Percentiles rank a stretch among this genome's conserved stretches.
These are phyloP conservation scores for Eumaeus atala DNA, from an alignment of 1,140 invertebrate species.

Conservation along the genomic window DNA sequence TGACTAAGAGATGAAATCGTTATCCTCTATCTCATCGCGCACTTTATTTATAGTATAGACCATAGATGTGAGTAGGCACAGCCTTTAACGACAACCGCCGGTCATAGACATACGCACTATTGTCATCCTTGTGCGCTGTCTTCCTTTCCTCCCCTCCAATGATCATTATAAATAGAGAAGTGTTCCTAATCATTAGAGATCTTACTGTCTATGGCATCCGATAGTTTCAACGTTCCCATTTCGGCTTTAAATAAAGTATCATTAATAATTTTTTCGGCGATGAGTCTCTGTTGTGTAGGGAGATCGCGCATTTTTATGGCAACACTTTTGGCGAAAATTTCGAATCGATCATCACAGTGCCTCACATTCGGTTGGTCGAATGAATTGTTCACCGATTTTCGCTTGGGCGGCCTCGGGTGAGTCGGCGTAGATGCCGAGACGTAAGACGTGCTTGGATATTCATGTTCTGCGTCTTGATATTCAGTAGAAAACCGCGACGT, in stretches of 20 bases:
- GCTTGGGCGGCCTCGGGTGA: neutral
- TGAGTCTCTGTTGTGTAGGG: constrained; percentile 14
- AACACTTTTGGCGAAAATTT: constrained; percentile 16
- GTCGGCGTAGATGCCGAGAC: neutral
- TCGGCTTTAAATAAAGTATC: constrained; percentile 15
- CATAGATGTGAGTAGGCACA: too few species aligned
- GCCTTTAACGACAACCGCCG: too few species aligned
- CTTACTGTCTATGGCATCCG: neutral
- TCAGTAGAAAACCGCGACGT: neutral
- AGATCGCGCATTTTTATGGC: constrained; percentile 13
- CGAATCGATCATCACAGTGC: constrained; percentile 8
- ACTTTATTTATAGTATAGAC: too few species aligned
- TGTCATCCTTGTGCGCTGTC: too few species aligned
- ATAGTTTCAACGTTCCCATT: constrained; percentile 2
- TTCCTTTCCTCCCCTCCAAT: too few species aligned
- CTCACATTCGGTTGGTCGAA: neutral
- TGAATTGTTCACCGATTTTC: neutral
- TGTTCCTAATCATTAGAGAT: neutral
- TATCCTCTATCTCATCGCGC: too few species aligned
- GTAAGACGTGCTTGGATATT: neutral
- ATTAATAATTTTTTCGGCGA: constrained; percentile 19
- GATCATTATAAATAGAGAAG: neutral
- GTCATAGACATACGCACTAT: too few species aligned
- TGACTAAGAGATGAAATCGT: too few species aligned
- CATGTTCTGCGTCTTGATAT: neutral